Evolutionary conservation across 2,797 vertebrate genomes (phyloP), one percentile per base, ranked within the genome.

Genomic region (Catharus ustulatus): DNA sequence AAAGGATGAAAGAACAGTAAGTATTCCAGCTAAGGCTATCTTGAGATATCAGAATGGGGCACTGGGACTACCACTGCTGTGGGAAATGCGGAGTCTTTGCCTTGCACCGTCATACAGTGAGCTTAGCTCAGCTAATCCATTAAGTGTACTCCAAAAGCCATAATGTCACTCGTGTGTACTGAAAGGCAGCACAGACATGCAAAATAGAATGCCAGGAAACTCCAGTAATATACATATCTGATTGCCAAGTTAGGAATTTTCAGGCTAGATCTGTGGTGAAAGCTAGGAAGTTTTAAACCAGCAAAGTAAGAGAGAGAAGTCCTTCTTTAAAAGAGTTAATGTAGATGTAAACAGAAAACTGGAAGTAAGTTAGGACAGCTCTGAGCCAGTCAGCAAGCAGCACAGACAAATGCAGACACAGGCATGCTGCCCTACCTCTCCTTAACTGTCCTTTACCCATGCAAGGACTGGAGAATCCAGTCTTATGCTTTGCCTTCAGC

Each of bases 41-140:
- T 59, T 32, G 24, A 34, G 26, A 48, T 76, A 59, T 30, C 34
- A 57, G n/a, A 87, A 76, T 0, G 15, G 87, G 22, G 40, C 73
- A 43, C 0, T 79, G 59, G 48, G 63, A 57, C 49, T 71, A 55
- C 32, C 16, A 40, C 66, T 59, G 48, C 59, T 42, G 42, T 3
- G 34, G 64, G 48, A 79, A 95, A 79, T 5, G 15, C 17, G 23
- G 55, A 52, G 54, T 51, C 51, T 61, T 58, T 92, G 57, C 34
- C 63, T 66, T 3, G 0, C 43, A 77, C 10, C 26, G 20, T 45
- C 34, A 59, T 6, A 38, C 1, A 46, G 17, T 15, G 3, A 94
- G 24, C 38, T 77, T 34, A 59, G 72, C 72, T 80, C 91, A 85
- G 64, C 17, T 89, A 93, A 91, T 82, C 72, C 57, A 83, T 45